Base-by-base conservation (phyloP, 2,888 invertebrate genomes). In the Rhamphomyia laevipes region DNA sequence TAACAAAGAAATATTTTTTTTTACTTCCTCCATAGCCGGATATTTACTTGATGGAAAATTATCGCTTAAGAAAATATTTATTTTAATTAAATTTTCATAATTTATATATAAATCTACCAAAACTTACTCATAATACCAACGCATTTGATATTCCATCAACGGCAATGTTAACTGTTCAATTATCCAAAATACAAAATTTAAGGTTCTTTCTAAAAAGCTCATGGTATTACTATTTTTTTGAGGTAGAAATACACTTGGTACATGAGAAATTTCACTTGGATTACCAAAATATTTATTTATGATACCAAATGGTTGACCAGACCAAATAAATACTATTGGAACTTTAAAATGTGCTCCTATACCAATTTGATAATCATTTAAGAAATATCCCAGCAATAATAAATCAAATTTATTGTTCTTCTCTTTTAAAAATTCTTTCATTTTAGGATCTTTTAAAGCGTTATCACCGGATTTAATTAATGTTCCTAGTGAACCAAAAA, bases 291-390 rank as follows among this genome's bases (percentile, higher is more conserved):
- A 53, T 31, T 58, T 56, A 42, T 61, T 59, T 3, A 64, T 54
- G 31, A 58, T 56, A 18, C 60, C 55, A 16, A 60, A 58, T 13
- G 62, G 56, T 30, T 63, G 61, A 4, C 58, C 58, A 7, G 62
- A 59, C 52, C 56, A 57, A n/a, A 64, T 50, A 1, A 66, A 51
- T 10, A 57, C 58, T 9, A 56, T 45, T 2, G 70, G 70, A 48
- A 63, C 61, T 1, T 62, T 56, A 23, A 68, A 61, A 41, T 69
- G 67, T 1, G 59, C 61, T 0, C 61, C 65, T 17, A 70, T 21
- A 16, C 70, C 70, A 33, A 69, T 13, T 27, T 63, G 58, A 18
- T 60, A 63, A 4, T 67, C 65, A 43, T 65, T 68, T 21, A 62
- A 50, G 17, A 64, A 57, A 38, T 60, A 60, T 10, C 67, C 70